phyloP scores from a whole-genome alignment of 2,888 invertebrate species.

The Acanthoscelides obtectus region DNA sequence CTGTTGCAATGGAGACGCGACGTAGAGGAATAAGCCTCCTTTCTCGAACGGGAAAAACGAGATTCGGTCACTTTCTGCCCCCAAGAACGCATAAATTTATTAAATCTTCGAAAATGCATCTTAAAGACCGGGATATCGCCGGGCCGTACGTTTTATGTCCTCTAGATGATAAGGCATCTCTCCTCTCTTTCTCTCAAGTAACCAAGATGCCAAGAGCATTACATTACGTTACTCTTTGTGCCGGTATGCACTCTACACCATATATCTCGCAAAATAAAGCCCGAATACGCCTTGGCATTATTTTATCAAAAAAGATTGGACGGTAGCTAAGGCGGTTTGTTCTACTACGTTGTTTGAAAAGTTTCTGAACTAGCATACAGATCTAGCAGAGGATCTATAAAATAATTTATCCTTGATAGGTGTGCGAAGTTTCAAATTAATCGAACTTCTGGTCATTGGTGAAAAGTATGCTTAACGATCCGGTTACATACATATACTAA shows the following conservation, averaged over 20 bases:
- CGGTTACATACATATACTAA: too few species aligned
- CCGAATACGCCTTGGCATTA: neutral
- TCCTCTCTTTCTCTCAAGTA: neutral
- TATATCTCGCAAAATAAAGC: neutral
- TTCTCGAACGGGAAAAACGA: neutral
- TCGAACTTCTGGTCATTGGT: too few species aligned
- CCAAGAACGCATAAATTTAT: neutral
- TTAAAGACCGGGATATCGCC: neutral
- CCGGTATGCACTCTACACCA: neutral
- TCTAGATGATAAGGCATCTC: neutral
- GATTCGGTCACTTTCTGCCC: neutral
- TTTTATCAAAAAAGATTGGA: neutral
- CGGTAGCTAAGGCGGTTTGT: neutral
- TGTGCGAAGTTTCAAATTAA: too few species aligned
- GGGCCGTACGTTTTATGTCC: neutral
- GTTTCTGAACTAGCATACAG: too few species aligned
- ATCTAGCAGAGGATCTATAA: too few species aligned
- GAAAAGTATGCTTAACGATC: too few species aligned
- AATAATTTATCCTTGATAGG: too few species aligned
- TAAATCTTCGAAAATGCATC: neutral
- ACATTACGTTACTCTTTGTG: neutral
- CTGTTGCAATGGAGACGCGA: neutral
- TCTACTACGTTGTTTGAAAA: too few species aligned
- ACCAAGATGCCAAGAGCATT: neutral
- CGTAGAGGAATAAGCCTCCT: neutral